Evolutionary conservation across 2,888 invertebrate species (phyloP).

Genomic region (Ophraella communa): DNA sequence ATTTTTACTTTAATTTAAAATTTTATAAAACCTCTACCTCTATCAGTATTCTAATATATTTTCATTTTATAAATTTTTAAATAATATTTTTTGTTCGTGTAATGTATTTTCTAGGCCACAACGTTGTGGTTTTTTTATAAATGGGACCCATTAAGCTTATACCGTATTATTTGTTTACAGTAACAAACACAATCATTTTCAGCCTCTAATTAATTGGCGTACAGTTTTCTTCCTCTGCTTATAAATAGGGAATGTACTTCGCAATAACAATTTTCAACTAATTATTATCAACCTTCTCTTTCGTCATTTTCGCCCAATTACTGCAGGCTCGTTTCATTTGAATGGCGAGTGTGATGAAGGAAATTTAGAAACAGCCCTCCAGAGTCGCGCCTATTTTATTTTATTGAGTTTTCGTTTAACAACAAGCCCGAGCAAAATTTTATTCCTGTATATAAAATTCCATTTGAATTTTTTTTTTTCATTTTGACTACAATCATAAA

Average conservation of each 20-base stretch:
- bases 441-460: too few species aligned
- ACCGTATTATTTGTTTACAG: background rate
- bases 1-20: too few species aligned
- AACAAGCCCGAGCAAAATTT: too few species aligned
- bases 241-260: background rate
- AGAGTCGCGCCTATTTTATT: too few species aligned
- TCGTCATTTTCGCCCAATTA: slow-evolving; percentile 31
- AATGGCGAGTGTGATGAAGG: slow-evolving; percentile 10
- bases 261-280: slow-evolving; percentile 26
- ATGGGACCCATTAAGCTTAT: background rate
- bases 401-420: too few species aligned
- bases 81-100: background rate
- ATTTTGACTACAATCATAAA: too few species aligned
- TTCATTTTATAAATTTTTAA: background rate
- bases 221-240: background rate
- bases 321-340: slow-evolving; percentile 24
- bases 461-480: too few species aligned
- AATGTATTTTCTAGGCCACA: background rate
- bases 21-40: too few species aligned
- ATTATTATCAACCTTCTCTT: slow-evolving; percentile 31
- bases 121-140: background rate
- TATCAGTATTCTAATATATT: too few species aligned
- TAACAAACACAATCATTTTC: background rate
- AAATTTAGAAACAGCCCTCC: background rate
- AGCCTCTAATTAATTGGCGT: background rate